phyloP scores from a whole-genome alignment of 2,888 invertebrate genomes.

The Lycaena phlaeas region DNA sequence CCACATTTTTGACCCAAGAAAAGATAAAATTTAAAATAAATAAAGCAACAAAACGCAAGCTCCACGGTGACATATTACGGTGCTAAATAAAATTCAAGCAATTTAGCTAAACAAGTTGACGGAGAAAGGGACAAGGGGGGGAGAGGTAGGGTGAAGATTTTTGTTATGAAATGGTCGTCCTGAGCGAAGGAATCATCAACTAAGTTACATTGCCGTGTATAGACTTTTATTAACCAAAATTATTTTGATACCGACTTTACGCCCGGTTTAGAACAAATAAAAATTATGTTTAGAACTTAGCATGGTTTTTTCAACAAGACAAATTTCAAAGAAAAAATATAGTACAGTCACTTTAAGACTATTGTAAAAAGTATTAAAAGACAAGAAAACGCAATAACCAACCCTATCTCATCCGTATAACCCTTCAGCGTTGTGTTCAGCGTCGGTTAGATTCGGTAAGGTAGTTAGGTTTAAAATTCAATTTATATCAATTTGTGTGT shows the following conservation, averaged over 20 bases:
- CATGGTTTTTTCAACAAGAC: too few relatives aligned
- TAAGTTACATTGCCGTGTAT: slow-evolving; percentile 39
- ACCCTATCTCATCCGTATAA: slow-evolving; percentile 48
- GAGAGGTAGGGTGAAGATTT: slow-evolving; percentile 43
- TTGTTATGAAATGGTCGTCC: slow-evolving; percentile 49
- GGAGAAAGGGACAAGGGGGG: slow-evolving; percentile 29
- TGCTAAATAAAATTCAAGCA: slow-evolving; percentile 26
- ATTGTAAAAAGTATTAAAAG: too few relatives aligned
- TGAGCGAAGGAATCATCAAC: slow-evolving; percentile 58
- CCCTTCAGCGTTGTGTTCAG: slow-evolving; percentile 42
- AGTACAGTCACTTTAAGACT: too few relatives aligned
- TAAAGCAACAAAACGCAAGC: not conserved
- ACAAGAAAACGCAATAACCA: too few relatives aligned
- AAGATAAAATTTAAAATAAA: not conserved
- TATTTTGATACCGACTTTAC: too few relatives aligned
- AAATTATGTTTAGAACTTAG: too few relatives aligned
- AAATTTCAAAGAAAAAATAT: too few relatives aligned
- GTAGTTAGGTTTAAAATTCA: slow-evolving; percentile 66
- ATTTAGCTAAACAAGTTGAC: slow-evolving; percentile 50
- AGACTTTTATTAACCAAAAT: too few relatives aligned
- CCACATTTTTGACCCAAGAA: not conserved
- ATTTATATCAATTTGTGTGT: slow-evolving; percentile 70
- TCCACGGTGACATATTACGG: slow-evolving; percentile 13
- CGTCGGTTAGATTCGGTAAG: slow-evolving; percentile 33
- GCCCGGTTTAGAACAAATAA: too few relatives aligned